phyloP scores from a whole-genome alignment of 2,113 vertebrate species.

The Sisor rabdophorus region DNA sequence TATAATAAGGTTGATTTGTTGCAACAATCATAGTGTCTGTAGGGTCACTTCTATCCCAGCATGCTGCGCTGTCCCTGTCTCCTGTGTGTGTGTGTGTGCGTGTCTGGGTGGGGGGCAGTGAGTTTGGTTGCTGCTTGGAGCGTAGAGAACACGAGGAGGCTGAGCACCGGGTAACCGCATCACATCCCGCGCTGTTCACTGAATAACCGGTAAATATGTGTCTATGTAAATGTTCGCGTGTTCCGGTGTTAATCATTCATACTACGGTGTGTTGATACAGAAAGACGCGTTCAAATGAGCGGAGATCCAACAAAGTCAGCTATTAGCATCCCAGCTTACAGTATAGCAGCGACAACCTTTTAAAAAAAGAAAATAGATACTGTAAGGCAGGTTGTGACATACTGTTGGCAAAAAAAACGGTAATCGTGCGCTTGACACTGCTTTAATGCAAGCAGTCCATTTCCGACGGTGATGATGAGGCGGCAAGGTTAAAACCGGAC shows the following conservation, averaged over 20 bases:
- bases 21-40: neutral
- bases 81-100: neutral
- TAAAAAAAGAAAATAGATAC: too few relatives aligned
- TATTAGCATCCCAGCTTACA: constrained; percentile 4
- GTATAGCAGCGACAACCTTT: neutral
- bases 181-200: neutral
- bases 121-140: constrained; percentile 8
- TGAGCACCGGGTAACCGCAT: constrained; percentile 14
- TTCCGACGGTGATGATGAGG: neutral
- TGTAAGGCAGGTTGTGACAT: neutral
- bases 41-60: neutral
- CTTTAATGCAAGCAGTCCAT: neutral
- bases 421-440: neutral
- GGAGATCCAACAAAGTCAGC: neutral
- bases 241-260: neutral
- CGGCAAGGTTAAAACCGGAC: neutral
- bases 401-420: too few relatives aligned
- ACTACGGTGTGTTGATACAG: neutral
- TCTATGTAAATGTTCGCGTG: too few relatives aligned
- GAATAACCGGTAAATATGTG: constrained; percentile 31
- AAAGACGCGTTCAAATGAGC: neutral
- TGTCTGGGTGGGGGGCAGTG: neutral
- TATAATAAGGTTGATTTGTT: neutral
- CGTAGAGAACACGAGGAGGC: constrained; percentile 13
- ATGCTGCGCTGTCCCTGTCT: constrained; percentile 11